Conservation (phyloP, 2,888 invertebrate genomes). For the Shargacucullia verbasci region DNA sequence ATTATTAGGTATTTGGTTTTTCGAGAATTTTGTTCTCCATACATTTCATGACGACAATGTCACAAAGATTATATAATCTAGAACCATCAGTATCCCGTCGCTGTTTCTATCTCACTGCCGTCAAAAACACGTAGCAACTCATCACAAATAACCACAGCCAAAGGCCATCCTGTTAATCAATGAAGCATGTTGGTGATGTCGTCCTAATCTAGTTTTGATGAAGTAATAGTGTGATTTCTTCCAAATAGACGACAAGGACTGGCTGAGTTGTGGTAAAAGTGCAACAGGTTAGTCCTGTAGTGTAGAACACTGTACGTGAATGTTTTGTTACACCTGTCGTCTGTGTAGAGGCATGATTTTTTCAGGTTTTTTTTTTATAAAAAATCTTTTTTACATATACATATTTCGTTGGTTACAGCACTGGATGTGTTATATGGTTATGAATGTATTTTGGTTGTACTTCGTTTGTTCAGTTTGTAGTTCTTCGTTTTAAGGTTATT, state of each 20-base stretch:
- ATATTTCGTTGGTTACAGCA: too few relatives aligned
- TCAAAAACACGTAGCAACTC: neutral
- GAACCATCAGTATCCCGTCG: too few relatives aligned
- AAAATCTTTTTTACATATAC: too few relatives aligned
- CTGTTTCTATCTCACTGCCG: too few relatives aligned
- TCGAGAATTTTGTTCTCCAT: too few relatives aligned
- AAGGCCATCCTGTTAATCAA: neutral
- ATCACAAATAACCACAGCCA: neutral
- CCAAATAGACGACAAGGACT: slow-evolving; percentile 87
- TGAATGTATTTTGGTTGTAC: slow-evolving; percentile 1
- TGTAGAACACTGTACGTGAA: slow-evolving; percentile 40
- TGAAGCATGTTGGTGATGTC: slow-evolving; percentile 31
- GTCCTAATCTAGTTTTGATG: slow-evolving; percentile 29
- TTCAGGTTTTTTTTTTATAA: slow-evolving; percentile 11
- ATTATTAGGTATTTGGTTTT: too few relatives aligned
- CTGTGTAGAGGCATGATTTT: slow-evolving; percentile 43
- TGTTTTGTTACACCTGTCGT: slow-evolving; percentile 35
- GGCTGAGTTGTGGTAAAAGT: slow-evolving; percentile 87
- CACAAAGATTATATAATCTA: too few relatives aligned
- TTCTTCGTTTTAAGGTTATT: neutral
- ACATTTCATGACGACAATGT: too few relatives aligned
- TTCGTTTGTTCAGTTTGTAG: slow-evolving; percentile 16
- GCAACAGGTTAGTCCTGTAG: slow-evolving; percentile 86
- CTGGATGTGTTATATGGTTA: too few relatives aligned
- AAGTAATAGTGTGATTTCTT: slow-evolving; percentile 61